Evolutionary conservation across 2,113 vertebrate genomes (phyloP), one percentile per base, ranked within the genome.

Genomic region (Forbesichthys agassizii): DNA sequence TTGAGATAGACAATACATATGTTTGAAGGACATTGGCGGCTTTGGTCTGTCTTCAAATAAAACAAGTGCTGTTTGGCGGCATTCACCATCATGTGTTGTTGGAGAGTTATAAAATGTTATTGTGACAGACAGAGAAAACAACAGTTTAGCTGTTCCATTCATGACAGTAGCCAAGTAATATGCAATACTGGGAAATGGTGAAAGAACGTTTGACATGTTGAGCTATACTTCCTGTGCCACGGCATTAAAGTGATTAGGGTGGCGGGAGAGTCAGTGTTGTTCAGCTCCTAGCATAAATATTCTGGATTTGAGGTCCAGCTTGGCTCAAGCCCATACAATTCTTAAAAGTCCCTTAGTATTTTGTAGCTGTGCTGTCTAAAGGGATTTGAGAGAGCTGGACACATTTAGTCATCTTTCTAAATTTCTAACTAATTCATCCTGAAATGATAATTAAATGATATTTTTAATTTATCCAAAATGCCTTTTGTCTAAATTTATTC

Each of bases 21-120:
- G 83, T 91, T 88, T 92, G 84, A 91, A 91, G 79, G 78, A 85
- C 87, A 88, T 91, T 86, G 86, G 79, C 61, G 68, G 81, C 83
- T 85, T 86, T 84, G 85, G 89, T 82, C 79, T 4, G 18, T 87
- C 89, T 83, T 91, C 88, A 85, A 89, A 88, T 84, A 83, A 84
- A 89, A 77, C 74, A 56, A 60, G 8, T 11, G 16, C 54, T 10
- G 54, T 20, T 69, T 81, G 73, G 75, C 76, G 67, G 74, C 78
- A 78, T 42, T 0, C 55, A 18, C 67, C 79, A 68, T 83, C 11
- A 46, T 74, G 9, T 53, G 48, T 76, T 53, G 55, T 62, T 12
- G 3, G 51, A 80, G 75, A 73, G 81, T 76, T 69, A 64, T 74
- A 80, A 61, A 79, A 53, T 85, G 77, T 73, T 60, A 81, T 74